Percentiles rank a stretch among this genome's conserved stretches.
Conservation (phyloP, 2,113 vertebrate species). For the Tympanuchus pallidicinctus region DNA sequence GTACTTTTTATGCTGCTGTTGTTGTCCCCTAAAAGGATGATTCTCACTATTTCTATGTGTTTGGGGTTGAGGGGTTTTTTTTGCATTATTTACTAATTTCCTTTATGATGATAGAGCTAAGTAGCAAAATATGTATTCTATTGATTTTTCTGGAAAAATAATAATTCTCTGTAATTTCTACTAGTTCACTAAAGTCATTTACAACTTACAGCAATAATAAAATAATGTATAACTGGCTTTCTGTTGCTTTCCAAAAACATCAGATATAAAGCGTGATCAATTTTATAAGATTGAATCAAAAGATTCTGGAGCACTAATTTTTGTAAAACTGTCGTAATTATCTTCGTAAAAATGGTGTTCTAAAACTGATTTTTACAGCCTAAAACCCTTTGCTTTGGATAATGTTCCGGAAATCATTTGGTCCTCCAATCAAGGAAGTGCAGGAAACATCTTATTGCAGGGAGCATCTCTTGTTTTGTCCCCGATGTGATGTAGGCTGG, state of each 20-base stretch:
- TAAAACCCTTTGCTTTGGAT: background rate
- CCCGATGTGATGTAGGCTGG: accelerated
- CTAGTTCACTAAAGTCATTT: slow-evolving; percentile 5
- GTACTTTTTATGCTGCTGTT: background rate
- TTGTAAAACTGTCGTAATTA: background rate
- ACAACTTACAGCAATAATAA: background rate
- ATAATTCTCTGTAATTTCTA: background rate
- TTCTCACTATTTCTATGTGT: background rate
- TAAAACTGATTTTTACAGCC: background rate
- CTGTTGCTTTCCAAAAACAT: background rate
- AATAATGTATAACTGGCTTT: background rate
- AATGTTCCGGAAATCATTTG: background rate
- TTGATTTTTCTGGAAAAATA: background rate
- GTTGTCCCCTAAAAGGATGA: background rate
- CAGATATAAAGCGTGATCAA: background rate
- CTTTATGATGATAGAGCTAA: slow-evolving; percentile 3
- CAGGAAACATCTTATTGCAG: background rate
- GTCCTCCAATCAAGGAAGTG: background rate
- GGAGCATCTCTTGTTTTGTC: background rate
- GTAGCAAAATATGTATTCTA: background rate
- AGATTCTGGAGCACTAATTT: background rate
- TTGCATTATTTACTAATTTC: slow-evolving; percentile 11
- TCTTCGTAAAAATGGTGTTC: background rate
- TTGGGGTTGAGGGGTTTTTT: background rate
- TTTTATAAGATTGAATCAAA: background rate